Percentiles rank a stretch among this genome's conserved stretches.
Conservation (phyloP, 2,797 vertebrate genomes). For the Sphaeramia orbicularis region DNA sequence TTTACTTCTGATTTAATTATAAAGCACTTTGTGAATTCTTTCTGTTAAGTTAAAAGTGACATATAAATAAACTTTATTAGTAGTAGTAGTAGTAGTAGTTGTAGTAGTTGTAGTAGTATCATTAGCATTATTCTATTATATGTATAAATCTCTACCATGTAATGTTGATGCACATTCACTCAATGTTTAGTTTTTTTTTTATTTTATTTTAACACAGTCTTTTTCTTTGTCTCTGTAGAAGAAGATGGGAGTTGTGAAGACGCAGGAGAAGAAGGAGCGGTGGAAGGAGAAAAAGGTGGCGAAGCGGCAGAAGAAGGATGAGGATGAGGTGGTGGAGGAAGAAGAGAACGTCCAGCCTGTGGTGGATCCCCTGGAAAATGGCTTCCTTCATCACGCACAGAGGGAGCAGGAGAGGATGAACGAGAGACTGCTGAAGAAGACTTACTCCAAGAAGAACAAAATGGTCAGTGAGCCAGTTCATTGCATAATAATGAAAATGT, state of each 20-base stretch:
- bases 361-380: constrained; percentile 90
- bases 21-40: too few species aligned
- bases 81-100: too few species aligned
- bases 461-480: constrained; percentile 85
- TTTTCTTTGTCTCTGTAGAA: constrained; percentile 69
- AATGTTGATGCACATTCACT: not conserved
- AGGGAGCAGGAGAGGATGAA: constrained; percentile 91
- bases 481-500: too few species aligned
- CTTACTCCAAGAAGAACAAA: constrained; percentile 92
- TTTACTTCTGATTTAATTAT: too few species aligned
- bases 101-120: too few species aligned
- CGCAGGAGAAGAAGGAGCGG: constrained; percentile 92
- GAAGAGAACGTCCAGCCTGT: constrained; percentile 89
- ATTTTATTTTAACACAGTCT: constrained; percentile 13
- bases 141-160: too few species aligned
- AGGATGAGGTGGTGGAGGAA: constrained; percentile 87
- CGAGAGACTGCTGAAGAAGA: constrained; percentile 92
- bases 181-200: not conserved
- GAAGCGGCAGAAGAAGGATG: constrained; percentile 88
- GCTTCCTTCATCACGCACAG: constrained; percentile 89
- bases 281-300: constrained; percentile 88
- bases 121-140: too few species aligned
- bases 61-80: too few species aligned
- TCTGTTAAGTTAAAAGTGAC: too few species aligned
- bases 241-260: constrained; percentile 92